Evolutionary conservation across 2,888 invertebrate genomes (phyloP).

Genomic region (Oscheius sp.): DNA sequence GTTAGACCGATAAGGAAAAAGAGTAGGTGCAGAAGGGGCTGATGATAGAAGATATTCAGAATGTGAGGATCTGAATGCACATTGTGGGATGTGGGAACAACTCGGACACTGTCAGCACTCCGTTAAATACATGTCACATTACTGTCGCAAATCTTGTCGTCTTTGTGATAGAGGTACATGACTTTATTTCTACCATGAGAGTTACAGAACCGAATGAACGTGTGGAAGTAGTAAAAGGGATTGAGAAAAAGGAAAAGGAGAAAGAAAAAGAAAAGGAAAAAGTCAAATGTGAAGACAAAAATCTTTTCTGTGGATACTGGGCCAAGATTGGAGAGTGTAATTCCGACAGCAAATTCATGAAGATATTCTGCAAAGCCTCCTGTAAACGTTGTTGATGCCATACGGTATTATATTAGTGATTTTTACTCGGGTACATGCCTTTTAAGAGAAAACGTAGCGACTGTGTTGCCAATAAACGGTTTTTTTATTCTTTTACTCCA

Average conservation of each 20-base stretch:
- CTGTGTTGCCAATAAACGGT: conserved; percentile 23
- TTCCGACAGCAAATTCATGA: conserved; percentile 70
- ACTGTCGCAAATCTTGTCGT: conserved; percentile 62
- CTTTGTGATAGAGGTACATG: conserved; percentile 38
- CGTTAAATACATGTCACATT: conserved; percentile 70
- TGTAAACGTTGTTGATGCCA: conserved; percentile 35
- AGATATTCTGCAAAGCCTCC: conserved; percentile 61
- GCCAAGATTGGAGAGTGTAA: conserved; percentile 70
- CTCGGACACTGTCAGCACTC: conserved; percentile 71
- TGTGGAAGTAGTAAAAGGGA: background rate
- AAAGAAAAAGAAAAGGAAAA: conserved; percentile 27
- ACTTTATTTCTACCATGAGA: background rate
- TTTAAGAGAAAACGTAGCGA: conserved; percentile 10
- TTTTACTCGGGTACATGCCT: conserved; percentile 4
- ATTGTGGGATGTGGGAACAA: conserved; percentile 71
- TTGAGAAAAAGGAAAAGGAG: conserved; percentile 29
- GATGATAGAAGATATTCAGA: conserved; percentile 54
- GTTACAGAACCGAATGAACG: background rate
- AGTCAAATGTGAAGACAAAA: conserved; percentile 60
- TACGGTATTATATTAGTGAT: conserved; percentile 21
- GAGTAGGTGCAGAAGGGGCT: conserved; percentile 36
- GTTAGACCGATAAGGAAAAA: conserved; percentile 39
- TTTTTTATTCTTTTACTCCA: too few relatives aligned
- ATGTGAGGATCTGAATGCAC: conserved; percentile 69
- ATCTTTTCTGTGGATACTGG: conserved; percentile 71